Evolutionary conservation across 2,888 invertebrate genomes (phyloP), one percentile per base, ranked within the genome.

Genomic region (Capitulum mitella): DNA sequence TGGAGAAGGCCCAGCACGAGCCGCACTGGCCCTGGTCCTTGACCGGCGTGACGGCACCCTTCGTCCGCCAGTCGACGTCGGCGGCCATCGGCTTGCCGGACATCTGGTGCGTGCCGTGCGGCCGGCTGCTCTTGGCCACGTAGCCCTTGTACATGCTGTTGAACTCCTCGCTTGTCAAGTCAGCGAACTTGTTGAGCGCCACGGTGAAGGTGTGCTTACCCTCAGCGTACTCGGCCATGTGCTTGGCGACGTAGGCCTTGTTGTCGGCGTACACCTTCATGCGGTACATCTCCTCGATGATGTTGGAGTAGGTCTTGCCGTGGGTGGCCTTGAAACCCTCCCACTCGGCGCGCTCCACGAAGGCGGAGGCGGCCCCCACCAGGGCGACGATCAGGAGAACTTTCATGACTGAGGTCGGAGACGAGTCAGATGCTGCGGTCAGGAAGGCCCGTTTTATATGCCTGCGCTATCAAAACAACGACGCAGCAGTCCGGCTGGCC

Each of bases 201-300:
- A n/a, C n/a, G n/a, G n/a, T n/a, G n/a, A n/a, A n/a, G n/a, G n/a
- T n/a, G n/a, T n/a, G n/a, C n/a, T 83, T 77, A 10, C 85, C 93
- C 83, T 87, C 84, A 83, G 90, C 90, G 86, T 86, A 93, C 80
- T 89, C 87, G 84, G 91, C 90, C 88, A 96, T 97, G 86, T 96
- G 96, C 84, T 91, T 90, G 77, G 93, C 93, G 83, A 96, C 91
- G 85, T 90, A 91, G 84, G 92, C 91, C 83, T 91, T 91, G 86
- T 96, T 96, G 85, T 95, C 95, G 86, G 94, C 90, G 86, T 91
- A 96, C 83, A 95, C 93, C 87, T 95, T 94, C 90, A 93, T 90
- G 78, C 95, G 91, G 87, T 93, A 94, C 83, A 89, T 89, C 84
- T 96, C 95, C 84, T 95, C 95, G 0, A 90, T 88, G 1, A 91